Evolutionary conservation across 2,797 vertebrate species (phyloP).

Genomic region (Periophthalmus magnuspinnatus): DNA sequence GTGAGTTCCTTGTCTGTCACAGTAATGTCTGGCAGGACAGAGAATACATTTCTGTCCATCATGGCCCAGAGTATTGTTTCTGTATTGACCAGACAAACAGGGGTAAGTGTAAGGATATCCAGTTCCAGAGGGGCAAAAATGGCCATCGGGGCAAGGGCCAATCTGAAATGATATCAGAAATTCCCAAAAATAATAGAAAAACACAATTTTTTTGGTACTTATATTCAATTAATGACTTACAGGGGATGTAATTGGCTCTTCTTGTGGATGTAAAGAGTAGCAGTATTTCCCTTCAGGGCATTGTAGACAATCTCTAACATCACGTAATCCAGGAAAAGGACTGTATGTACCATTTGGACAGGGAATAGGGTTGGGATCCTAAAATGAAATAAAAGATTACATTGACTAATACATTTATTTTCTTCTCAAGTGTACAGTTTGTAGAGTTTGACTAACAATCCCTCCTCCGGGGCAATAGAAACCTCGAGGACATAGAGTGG

Average conservation of each 20-base stretch:
- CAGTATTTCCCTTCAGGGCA: constrained; percentile 86
- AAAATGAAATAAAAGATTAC: constrained; percentile 6
- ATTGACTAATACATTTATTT: not conserved
- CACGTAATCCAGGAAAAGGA: constrained; percentile 76
- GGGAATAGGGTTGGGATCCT: constrained; percentile 81
- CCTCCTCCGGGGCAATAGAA: constrained; percentile 85
- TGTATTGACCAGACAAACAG: constrained; percentile 80
- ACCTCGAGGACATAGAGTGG: constrained; percentile 84
- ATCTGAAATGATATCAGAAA: constrained; percentile 70
- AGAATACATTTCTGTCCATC: constrained; percentile 71
- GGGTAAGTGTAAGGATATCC: constrained; percentile 82
- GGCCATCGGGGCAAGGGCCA: constrained; percentile 83
- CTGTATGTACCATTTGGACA: constrained; percentile 88
- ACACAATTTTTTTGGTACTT: not conserved
- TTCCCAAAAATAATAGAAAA: not conserved
- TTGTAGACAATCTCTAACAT: constrained; percentile 73
- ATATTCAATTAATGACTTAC: constrained; percentile 67
- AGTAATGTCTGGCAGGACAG: constrained; percentile 82
- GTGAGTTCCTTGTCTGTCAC: constrained; percentile 72
- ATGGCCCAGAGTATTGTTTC: constrained; percentile 76
- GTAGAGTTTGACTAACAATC: constrained; percentile 73
- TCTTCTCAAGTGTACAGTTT: not conserved
- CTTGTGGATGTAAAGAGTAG: constrained; percentile 73
- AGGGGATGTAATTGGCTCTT: constrained; percentile 79
- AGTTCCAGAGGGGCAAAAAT: constrained; percentile 83